These are phyloP conservation scores for Nyctalus aviator DNA, from an alignment of 2,797 vertebrate genomes.

Conservation along the genomic window DNA sequence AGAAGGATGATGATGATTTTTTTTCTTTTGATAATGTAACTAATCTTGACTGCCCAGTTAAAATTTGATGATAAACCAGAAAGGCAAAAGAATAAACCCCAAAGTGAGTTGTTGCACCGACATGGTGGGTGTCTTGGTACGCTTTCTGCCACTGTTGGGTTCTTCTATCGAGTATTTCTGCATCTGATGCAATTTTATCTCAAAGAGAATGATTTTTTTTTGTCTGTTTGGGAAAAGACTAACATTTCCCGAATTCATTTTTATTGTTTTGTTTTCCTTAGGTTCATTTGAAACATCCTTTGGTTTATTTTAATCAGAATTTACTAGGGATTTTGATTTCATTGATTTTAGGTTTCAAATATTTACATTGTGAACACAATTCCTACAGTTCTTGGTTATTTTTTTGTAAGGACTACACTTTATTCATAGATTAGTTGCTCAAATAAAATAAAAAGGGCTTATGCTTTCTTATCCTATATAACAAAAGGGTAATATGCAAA, in stretches of 20 bases:
- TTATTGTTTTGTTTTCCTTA: background rate
- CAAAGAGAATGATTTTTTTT: background rate
- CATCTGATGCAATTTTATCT: background rate
- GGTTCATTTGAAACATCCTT: background rate
- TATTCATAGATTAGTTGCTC: background rate
- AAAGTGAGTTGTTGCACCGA: background rate
- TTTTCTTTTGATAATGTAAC: background rate
- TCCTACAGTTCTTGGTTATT: background rate
- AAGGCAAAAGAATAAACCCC: background rate
- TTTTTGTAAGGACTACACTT: background rate
- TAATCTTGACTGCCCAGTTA: background rate
- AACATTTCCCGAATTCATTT: background rate
- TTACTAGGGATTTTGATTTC: background rate
- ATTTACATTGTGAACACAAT: background rate
- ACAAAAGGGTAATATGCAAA: too few species aligned
- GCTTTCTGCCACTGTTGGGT: too few species aligned
- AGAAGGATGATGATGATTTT: background rate
- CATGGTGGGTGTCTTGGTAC: rapidly evolving
- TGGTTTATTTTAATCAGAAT: background rate
- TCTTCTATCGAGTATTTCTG: background rate
- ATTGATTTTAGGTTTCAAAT: background rate
- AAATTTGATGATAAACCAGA: background rate
- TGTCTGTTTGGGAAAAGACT: background rate
- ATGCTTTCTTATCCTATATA: background rate
- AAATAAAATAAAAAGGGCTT: constrained; percentile 9